A percentile compares a stretch with the other conserved stretches of the same genome.
phyloP scores from a whole-genome alignment of 1,140 invertebrate genomes.

The Popillia japonica region DNA sequence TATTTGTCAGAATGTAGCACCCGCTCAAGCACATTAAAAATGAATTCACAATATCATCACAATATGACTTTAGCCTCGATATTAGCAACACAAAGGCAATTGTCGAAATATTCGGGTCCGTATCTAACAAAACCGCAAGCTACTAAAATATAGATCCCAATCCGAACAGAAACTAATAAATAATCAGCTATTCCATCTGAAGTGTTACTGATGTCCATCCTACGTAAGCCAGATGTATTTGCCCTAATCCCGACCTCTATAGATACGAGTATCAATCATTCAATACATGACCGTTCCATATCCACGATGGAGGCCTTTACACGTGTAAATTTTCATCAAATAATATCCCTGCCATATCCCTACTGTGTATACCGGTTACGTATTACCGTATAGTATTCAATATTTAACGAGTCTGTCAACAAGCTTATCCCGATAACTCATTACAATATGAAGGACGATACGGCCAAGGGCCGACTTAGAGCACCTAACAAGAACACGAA shows the following conservation, averaged over 20 bases:
- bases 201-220: background rate
- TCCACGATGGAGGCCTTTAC: background rate
- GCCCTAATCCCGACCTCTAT: background rate
- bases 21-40: background rate
- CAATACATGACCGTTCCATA: conserved; percentile 5
- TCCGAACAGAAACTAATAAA: background rate
- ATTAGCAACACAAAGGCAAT: background rate
- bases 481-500: conserved; percentile 20
- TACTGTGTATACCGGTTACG: background rate
- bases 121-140: background rate
- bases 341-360: background rate
- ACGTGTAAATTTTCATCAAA: conserved; percentile 4
- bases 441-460: conserved; percentile 27
- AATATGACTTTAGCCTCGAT: background rate
- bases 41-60: background rate
- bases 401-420: conserved; percentile 30
- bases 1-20: background rate
- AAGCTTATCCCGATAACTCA: conserved; percentile 34
- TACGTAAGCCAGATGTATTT: conserved; percentile 1
- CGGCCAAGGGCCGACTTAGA: background rate
- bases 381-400: conserved; percentile 27
- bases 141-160: background rate
- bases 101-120: background rate
- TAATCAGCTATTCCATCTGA: background rate
- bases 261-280: conserved; percentile 28